phyloP scores from a whole-genome alignment of 2,888 invertebrate genomes.

The Polyommatus iphigenia region DNA sequence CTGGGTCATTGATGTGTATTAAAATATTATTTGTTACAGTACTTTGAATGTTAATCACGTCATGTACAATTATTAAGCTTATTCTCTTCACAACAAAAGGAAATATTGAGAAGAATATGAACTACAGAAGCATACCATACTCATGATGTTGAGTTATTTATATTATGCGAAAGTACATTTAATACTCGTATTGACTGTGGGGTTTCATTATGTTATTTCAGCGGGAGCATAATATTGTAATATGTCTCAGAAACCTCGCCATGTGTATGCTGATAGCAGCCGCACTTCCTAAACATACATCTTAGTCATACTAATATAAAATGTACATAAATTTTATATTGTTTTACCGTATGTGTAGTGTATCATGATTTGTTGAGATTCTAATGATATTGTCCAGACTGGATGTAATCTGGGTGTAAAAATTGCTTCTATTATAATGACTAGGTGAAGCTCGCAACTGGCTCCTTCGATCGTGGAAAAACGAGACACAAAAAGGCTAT shows the following conservation, averaged over 20 bases:
- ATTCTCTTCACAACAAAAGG: not conserved
- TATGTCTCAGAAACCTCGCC: not conserved
- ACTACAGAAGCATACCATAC: not conserved
- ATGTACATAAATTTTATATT: not conserved
- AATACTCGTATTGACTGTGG: constrained; percentile 19
- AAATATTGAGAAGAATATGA: not conserved
- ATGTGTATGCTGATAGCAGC: not conserved
- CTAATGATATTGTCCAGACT: too few relatives aligned
- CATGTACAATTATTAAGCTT: too few relatives aligned
- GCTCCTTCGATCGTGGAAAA: too few relatives aligned
- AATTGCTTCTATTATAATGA: too few relatives aligned
- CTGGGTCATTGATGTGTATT: too few relatives aligned
- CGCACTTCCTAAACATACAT: not conserved
- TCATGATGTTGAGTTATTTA: not conserved
- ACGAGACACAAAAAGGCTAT: too few relatives aligned
- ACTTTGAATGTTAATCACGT: too few relatives aligned
- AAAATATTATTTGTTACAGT: too few relatives aligned
- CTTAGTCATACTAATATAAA: not conserved
- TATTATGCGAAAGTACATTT: constrained; percentile 4
- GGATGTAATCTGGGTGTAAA: too few relatives aligned
- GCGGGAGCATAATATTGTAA: constrained; percentile 19
- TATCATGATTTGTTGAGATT: too few relatives aligned
- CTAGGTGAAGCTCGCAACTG: too few relatives aligned
- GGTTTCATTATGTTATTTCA: constrained; percentile 24
- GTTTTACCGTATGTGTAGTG: not conserved